Evolutionary conservation across 2,797 vertebrate genomes (phyloP), one percentile per base, ranked within the genome.

Genomic region (Hypotaenidia philippensis): DNA sequence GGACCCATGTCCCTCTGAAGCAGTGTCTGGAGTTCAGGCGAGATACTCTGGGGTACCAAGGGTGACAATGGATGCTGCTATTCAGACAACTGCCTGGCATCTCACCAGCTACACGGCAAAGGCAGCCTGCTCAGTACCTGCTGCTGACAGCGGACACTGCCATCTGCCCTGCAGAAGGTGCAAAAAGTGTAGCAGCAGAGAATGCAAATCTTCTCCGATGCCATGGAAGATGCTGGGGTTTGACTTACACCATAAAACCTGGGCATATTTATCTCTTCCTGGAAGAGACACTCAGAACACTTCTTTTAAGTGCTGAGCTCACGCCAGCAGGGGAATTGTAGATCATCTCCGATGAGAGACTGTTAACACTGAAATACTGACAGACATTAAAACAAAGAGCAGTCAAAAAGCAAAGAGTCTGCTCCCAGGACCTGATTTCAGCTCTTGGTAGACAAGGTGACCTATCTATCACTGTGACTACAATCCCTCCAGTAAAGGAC

Each of bases 291-390:
- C 86, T 93, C 2, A 0, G 88, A 96, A 85, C 75, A 44, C 41
- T 94, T 95, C 71, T 77, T 86, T 84, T 94, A 96, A 94, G 83
- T 71, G 83, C 74, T 82, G 94, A 91, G 81, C 75, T 93, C 53
- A 55, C 74, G 64, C 89, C 91, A 93, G 26, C 70, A 76, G 70
- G 77, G 74, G 59, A 93, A 63, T 2, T 65, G 63, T 40, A 69
- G 84, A 94, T 86, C 87, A 81, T 45, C 55, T 76, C 77, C 45
- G 49, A 79, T 63, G 70, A 88, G 95, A 92, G 84, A 44, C 65
- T 49, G 50, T 91, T 83, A 93, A 60, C 31, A 17, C 59, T 83
- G 87, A 88, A 83, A 92, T 65, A 86, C 64, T 76, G 89, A 45
- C 85, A 74, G 0, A 11, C 56, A 53, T 45, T 90, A 80, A 79